phyloP scores from a whole-genome alignment of 2,797 vertebrate genomes.

The Eulemur albifrons region DNA sequence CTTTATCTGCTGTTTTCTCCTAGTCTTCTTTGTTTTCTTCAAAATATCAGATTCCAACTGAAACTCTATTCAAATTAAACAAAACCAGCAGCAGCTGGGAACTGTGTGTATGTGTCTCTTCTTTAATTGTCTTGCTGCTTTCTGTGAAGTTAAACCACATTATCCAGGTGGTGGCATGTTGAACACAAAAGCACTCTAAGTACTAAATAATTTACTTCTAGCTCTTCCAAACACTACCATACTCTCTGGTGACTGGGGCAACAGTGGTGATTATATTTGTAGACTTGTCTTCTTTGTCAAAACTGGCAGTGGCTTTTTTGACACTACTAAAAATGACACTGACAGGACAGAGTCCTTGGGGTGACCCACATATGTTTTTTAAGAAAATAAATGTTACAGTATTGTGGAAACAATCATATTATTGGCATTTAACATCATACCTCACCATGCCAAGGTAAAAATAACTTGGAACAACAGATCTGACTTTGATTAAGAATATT shows the following conservation, averaged over 20 bases:
- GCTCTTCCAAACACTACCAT: background rate
- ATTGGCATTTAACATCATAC: conserved; percentile 38
- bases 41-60: background rate
- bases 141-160: background rate
- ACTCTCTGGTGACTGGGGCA: conserved; percentile 13
- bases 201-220: conserved; percentile 48
- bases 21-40: background rate
- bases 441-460: conserved; percentile 37
- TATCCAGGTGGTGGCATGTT: background rate
- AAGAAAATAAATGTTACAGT: conserved; percentile 48
- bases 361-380: background rate
- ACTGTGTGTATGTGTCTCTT: background rate
- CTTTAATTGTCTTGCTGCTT: background rate
- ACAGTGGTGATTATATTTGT: conserved; percentile 27
- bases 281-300: conserved; percentile 50
- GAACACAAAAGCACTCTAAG: background rate
- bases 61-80: background rate
- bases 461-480: conserved; percentile 33
- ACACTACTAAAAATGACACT: conserved; percentile 56
- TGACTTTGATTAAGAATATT: conserved; percentile 44
- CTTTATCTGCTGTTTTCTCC: background rate
- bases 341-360: conserved; percentile 40
- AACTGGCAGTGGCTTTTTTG: conserved; percentile 41
- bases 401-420: conserved; percentile 48
- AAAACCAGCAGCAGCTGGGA: background rate